Conservation (phyloP, 2,113 vertebrate genomes). For the Phrynocephalus versicolor region DNA sequence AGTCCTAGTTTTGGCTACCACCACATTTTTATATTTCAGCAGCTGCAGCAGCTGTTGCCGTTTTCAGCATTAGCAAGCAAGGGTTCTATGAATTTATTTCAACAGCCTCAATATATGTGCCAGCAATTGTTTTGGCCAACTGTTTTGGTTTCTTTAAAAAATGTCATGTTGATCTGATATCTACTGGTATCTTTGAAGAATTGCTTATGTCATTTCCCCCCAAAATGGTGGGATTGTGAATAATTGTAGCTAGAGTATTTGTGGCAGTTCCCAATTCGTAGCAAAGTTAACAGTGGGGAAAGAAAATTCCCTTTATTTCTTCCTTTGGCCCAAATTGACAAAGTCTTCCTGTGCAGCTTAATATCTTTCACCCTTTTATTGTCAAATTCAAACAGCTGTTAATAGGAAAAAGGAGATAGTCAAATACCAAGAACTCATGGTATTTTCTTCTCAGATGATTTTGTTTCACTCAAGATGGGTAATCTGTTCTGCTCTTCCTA, state of each 20-base stretch:
- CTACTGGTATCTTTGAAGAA: conserved; percentile 56
- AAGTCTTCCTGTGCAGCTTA: not conserved
- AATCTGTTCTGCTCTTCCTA: not conserved
- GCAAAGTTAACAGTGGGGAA: conserved; percentile 43
- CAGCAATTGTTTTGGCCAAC: conserved; percentile 60
- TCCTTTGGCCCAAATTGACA: not conserved
- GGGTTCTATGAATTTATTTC: conserved; percentile 63
- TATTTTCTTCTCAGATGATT: not conserved
- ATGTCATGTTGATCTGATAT: conserved; percentile 51
- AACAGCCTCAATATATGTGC: conserved; percentile 41
- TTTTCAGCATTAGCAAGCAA: conserved; percentile 59
- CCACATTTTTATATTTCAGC: conserved; percentile 60
- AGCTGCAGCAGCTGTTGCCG: conserved; percentile 64
- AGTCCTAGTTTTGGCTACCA: conserved; percentile 59
- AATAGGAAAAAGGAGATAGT: conserved; percentile 20
- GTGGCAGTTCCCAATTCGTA: conserved; percentile 41
- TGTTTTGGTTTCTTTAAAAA: conserved; percentile 40
- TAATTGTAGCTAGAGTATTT: not conserved
- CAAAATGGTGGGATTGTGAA: not conserved
- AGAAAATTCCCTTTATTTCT: conserved; percentile 36
- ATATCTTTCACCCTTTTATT: conserved; percentile 19
- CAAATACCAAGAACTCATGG: conserved; percentile 4
- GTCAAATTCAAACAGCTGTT: conserved; percentile 27
- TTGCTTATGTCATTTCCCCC: conserved; percentile 58
- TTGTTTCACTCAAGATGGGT: not conserved